Evolutionary conservation across 2,888 invertebrate species (phyloP).

Genomic region (Blastobasis lacticolella): DNA sequence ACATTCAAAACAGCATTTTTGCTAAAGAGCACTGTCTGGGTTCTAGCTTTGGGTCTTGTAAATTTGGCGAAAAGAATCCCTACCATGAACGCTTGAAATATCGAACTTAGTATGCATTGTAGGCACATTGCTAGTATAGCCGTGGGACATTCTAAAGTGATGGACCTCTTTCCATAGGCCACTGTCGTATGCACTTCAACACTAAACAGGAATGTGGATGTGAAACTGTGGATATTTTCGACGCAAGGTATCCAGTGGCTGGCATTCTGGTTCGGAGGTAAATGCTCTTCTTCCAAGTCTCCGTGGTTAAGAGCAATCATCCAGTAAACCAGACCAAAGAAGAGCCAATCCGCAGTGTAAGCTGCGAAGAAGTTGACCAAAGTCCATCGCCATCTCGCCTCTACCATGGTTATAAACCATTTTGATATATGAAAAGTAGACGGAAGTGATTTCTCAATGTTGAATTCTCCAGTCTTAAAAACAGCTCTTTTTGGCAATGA

Average conservation of each 20-base stretch:
- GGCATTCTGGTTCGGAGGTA: slow-evolving; percentile 69
- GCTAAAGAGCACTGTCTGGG: slow-evolving; percentile 95
- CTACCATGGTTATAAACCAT: slow-evolving; percentile 87
- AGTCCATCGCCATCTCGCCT: slow-evolving; percentile 94
- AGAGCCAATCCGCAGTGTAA: slow-evolving; percentile 90
- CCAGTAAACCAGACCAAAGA: slow-evolving; percentile 94
- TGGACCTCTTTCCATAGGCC: slow-evolving; percentile 88
- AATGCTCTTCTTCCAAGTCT: slow-evolving; percentile 82
- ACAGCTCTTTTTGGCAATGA: slow-evolving; percentile 72
- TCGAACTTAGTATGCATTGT: slow-evolving; percentile 94
- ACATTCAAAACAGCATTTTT: slow-evolving; percentile 90
- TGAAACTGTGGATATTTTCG: slow-evolving; percentile 88
- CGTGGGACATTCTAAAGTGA: slow-evolving; percentile 94
- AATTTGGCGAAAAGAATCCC: slow-evolving; percentile 97
- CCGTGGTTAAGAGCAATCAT: slow-evolving; percentile 91
- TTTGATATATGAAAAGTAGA: slow-evolving; percentile 77
- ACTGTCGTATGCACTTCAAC: slow-evolving; percentile 98
- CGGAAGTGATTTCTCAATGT: slow-evolving; percentile 82
- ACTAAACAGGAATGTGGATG: slow-evolving; percentile 95
- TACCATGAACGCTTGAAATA: slow-evolving; percentile 87
- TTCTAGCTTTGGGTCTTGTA: slow-evolving; percentile 93
- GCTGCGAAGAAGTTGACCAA: slow-evolving; percentile 87
- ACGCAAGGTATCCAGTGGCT: slow-evolving; percentile 89
- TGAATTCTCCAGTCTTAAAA: slow-evolving; percentile 91
- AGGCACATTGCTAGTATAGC: slow-evolving; percentile 96